Conservation (phyloP, 2,797 vertebrate genomes). For the Rhynchotus rufescens region DNA sequence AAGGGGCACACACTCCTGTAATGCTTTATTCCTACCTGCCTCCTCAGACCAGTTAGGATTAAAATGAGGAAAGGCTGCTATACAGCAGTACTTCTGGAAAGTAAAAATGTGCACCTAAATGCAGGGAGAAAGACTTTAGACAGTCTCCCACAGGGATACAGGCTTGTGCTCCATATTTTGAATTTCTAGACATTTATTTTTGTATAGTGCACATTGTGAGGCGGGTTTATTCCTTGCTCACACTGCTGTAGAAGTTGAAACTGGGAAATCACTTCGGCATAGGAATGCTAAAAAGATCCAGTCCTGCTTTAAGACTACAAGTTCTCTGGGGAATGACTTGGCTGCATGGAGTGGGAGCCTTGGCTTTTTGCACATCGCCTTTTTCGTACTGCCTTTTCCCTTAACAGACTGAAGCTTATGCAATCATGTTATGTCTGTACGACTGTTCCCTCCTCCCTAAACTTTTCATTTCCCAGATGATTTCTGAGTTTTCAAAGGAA, state of each 20-base stretch:
- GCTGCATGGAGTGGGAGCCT: not conserved
- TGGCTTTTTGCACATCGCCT: not conserved
- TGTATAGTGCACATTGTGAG: not conserved
- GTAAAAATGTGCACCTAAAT: not conserved
- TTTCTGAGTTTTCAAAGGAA: not conserved
- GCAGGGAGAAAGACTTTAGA: not conserved
- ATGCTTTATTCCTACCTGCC: not conserved
- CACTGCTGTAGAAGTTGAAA: not conserved
- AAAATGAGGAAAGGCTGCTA: conserved; percentile 8
- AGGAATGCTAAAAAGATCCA: not conserved
- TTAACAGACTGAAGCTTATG: not conserved
- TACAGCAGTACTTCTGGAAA: not conserved
- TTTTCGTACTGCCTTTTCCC: not conserved
- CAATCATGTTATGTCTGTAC: not conserved
- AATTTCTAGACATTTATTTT: not conserved
- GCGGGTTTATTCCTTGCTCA: not conserved
- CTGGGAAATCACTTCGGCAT: not conserved
- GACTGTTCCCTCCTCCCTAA: not conserved
- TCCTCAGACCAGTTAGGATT: not conserved
- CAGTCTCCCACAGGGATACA: not conserved
- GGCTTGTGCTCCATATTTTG: not conserved
- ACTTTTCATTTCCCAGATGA: not conserved
- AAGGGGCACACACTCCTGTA: conserved; percentile 38
- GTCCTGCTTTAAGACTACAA: not conserved
- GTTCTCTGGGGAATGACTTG: not conserved